Percentiles rank a stretch among this genome's conserved stretches.
phyloP scores from a whole-genome alignment of 2,113 vertebrate species.

The Lasiurus borealis region DNA sequence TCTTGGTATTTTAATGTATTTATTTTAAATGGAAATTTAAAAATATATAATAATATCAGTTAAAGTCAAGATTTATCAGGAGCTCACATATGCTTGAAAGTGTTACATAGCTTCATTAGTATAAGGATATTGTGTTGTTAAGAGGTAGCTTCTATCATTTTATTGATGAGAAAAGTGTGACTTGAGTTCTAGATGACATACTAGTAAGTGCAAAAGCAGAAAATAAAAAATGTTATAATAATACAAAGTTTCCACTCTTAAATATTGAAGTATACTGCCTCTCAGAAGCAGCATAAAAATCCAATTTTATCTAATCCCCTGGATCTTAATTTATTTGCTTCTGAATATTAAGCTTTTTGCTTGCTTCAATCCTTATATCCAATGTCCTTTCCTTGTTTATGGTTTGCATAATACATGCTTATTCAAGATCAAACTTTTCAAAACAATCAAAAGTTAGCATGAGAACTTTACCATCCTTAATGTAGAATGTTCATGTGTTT shows the following conservation, averaged over 20 bases:
- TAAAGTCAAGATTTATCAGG: not conserved
- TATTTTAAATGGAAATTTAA: conserved; percentile 8
- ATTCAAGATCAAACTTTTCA: not conserved
- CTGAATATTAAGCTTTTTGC: conserved; percentile 20
- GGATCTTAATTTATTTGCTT: conserved; percentile 9
- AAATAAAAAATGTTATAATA: not conserved
- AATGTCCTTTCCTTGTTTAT: not conserved
- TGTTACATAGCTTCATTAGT: not conserved
- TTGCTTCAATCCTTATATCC: not conserved
- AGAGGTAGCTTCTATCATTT: not conserved
- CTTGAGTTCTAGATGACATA: not conserved
- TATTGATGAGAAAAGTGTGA: not conserved
- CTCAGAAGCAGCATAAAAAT: not conserved
- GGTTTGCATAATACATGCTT: not conserved
- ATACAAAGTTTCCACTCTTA: not conserved
- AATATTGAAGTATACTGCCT: not conserved
- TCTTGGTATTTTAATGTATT: not conserved
- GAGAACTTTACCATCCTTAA: conserved; percentile 28
- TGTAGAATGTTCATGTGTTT: not conserved
- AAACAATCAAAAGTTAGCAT: not conserved
- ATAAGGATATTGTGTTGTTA: not conserved
- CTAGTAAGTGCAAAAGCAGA: not conserved
- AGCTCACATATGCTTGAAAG: not conserved
- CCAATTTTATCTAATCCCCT: not conserved
- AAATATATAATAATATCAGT: not conserved